Base-by-base conservation (phyloP, 2,888 invertebrate species). In the Plagodis dolabraria region DNA sequence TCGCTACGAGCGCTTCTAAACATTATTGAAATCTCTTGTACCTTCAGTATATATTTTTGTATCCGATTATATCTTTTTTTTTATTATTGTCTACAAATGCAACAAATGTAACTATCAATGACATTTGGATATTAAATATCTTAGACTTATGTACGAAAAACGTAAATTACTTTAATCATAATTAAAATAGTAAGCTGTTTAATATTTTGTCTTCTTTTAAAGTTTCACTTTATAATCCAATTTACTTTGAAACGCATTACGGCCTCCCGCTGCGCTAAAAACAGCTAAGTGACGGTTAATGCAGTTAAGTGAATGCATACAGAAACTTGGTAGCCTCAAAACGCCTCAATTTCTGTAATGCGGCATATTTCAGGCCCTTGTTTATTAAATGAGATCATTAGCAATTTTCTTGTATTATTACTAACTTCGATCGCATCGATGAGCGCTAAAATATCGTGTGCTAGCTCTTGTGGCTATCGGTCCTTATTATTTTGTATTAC, bases 341-440 rank as follows among this genome's bases (percentile, higher is more conserved):
- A 58, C 54, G 63, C 58, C 49, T 60, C 71, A 64, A 72, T 75
- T 76, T 73, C 61, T 66, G 64, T 76, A 76, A 77, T 76, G 68
- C 71, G 55, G 61, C 68, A 63, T 73, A 78, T 81, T 77, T 78
- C 76, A 82, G 78, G 65, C 65, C 66, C 81, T 81, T 80, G 82
- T 85, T 85, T 82, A 83, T 82, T 80, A 83, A 85, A 85, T 81
- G 85, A 72, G 78, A 74, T 79, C 78, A 81, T 84, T 83, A 82
- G 79, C 79, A 76, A 80, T 82, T 82, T 84, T 79, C 83, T 79
- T 80, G 82, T 82, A 79, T 75, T 75, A 77, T 74, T 75, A 77
- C 77, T 71, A 67, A 70, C 62, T 71, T 79, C 74, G 70, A 78
- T 79, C 75, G 48, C 36, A 12, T 47, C 9, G 33, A 34, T 46